Evolutionary conservation across 2,888 invertebrate genomes (phyloP), one percentile per base, ranked within the genome.

Genomic region (Graphium colonna): DNA sequence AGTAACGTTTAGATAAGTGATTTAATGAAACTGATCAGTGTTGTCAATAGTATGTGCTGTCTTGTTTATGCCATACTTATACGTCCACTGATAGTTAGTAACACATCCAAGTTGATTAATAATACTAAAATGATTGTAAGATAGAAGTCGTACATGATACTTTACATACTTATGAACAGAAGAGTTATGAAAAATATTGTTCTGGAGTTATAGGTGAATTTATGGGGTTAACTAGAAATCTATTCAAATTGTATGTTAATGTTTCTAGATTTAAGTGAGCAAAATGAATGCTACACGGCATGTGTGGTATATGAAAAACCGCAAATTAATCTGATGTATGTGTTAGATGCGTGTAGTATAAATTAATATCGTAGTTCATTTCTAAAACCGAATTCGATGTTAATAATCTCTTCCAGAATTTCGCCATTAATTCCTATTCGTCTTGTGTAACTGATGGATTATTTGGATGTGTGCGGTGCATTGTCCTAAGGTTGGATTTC

Each of bases 371-470:
- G 70, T 81, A 79, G 79, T 67, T 67, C 67, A 75, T 76, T 73
- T 67, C 60, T 61, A 65, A 74, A 79, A 75, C 82, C 79, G 80
- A 83, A 83, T 81, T 85, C 79, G 71, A 80, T 79, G 77, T 82
- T 78, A 62, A 64, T 45, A 74, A 68, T 75, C 71, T 86, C 86
- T 87, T 88, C 87, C 87, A 87, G 76, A 78, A 74, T 79, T 81
- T 74, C 82, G 84, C 82, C 84, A 84, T 73, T 72, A 78, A 44
- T 79, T 79, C 81, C 77, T 80, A 82, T 58, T 73, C 74, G 76
- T 72, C 56, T 64, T 76, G 68, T 66, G 62, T 64, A 67, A 65
- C 62, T 71, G 67, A 73, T 58, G 68, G 62, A 68, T 67, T 67
- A 71, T 69, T 62, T 58, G 51, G 44, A 51, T 44, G 44, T 55